Base-by-base conservation (phyloP, 2,888 invertebrate species). In the Anoplius nigerrimus region DNA sequence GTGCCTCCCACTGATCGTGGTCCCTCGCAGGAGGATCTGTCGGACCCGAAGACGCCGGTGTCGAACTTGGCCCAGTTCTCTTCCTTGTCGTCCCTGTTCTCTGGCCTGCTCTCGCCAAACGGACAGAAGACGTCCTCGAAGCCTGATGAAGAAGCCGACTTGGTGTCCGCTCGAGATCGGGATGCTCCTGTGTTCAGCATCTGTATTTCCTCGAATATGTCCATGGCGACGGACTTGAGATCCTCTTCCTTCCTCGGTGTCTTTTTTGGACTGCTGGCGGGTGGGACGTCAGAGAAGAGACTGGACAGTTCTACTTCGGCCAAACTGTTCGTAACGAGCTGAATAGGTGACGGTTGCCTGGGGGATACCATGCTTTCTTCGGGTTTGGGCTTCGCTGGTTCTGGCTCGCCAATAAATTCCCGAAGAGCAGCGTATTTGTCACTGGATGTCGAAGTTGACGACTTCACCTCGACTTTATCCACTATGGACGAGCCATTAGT, bases 381-480 rank as follows among this genome's bases (percentile, higher is more conserved):
- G 59, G 56, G 69, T 59, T 76, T 79, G 67, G 72, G 75, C 24
- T 67, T 34, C 0, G 62, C 20, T 2, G 76, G 72, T 54, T 85
- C 85, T 2, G 82, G 79, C 71, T 89, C 84, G 45, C 86, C 84
- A 45, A 94, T 94, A 13, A 94, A 93, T 83, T 95, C 95, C 0
- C 96, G 90, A 58, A 96, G 88, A 0, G 96, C 96, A 0, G 96
- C 96, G 85, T 96, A 96, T 80, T 93, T 92, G 88, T 95, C 95
- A 74, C 91, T 91, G n/a, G 90, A 89, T 62, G 89, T 89, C 0
- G 90, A 90, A 20, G 89, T 87, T 13, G 90, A 89, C 77, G 89
- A 89, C 66, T 91, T 91, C 3, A 81, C 86, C 72, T 90, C 91
- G 0, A 81, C 70, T 24, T 90, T 90, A 1, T 89, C 86, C 3